Evolutionary conservation across 2,888 invertebrate species (phyloP), one percentile per base, ranked within the genome.

Genomic region (Cerceris rybyensis): DNA sequence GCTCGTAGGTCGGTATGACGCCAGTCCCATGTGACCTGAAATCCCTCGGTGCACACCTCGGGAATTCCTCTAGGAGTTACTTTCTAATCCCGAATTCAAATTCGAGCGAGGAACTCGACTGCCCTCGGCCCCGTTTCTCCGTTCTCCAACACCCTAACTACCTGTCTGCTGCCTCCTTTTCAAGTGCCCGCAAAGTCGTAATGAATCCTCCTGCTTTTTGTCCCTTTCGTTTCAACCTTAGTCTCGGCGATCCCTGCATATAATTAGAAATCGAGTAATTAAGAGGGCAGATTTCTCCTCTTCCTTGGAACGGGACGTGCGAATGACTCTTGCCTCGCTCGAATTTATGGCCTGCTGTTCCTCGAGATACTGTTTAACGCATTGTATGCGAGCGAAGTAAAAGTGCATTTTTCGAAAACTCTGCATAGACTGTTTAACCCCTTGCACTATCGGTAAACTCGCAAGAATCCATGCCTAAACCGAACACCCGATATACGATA

Each of bases 51-150:
- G 58, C 65, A 71, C 66, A 63, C 54, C 61, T 63, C 61, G 63
- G 66, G 78, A 81, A 82, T 81, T 73, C 69, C 79, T 7, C 14
- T 46, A 28, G 46, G 49, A 67, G 66, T 70, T 73, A 79, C 79
- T 82, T 81, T 76, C 81, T 79, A 81, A 79, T 81, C 79, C 65
- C 66, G 57, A 70, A 79, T 79, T 80, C 78, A 74, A 78, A 79
- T 79, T 79, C 78, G 68, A 72, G 43, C 64, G 65, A 66, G 70
- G 57, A 57, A 77, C 75, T 59, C 14, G 69, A 8, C 13, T 64
- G 49, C 71, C 59, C n/a, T 14, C 60, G 7, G 14, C 57, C 64
- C 16, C 14, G 65, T 58, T 57, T 42, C 65, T 46, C 41, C 52
- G 42, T 16, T 17, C 67, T 7, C 39, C 41, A 39, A 39, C 41